Base-by-base conservation (phyloP, 2,797 vertebrate species). In the Cuculus canorus region DNA sequence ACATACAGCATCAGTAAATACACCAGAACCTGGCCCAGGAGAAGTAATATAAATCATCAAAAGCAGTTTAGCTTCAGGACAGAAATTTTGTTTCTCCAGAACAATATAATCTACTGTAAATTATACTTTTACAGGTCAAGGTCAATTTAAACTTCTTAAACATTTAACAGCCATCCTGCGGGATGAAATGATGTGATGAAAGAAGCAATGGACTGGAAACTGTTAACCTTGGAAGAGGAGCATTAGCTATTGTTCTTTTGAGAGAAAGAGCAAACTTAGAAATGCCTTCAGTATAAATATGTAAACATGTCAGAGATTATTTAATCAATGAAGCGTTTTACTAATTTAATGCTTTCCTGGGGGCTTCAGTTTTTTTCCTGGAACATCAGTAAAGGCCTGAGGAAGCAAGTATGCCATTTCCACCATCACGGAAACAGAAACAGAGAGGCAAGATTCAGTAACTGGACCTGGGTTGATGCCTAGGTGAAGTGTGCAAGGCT, bases 101-200 rank as follows among this genome's bases (percentile, higher is more conserved):
- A 95, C 86, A 90, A 63, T 93, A 81, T 91, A 0, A 86, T 70
- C 60, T 87, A 90, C 81, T 69, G 91, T 83, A 95, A 95, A 89
- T 95, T 78, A 47, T 70, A 81, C 9, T 60, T 56, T 94, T 81
- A 43, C 78, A 69, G 90, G 90, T 95, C 93, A 93, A 84, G 97
- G 95, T 95, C 94, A 92, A 95, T 95, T 96, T 96, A 92, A 91
- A 95, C 76, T 96, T 94, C 82, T 96, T 94, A 89, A 96, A 86
- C 41, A 79, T 92, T 48, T 73, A 83, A 75, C 11, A 93, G 71
- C 43, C 88, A 86, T 88, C 78, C 61, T 86, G 66, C 54, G 75
- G 82, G 64, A 79, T 84, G 83, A 91, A 83, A 88, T 77, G 43
- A 93, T 88, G 69, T 95, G 93, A 48, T 89, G 88, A 93, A 93